Evolutionary conservation across 2,113 vertebrate genomes (phyloP), one percentile per base, ranked within the genome.

Genomic region (Eira barbara): DNA sequence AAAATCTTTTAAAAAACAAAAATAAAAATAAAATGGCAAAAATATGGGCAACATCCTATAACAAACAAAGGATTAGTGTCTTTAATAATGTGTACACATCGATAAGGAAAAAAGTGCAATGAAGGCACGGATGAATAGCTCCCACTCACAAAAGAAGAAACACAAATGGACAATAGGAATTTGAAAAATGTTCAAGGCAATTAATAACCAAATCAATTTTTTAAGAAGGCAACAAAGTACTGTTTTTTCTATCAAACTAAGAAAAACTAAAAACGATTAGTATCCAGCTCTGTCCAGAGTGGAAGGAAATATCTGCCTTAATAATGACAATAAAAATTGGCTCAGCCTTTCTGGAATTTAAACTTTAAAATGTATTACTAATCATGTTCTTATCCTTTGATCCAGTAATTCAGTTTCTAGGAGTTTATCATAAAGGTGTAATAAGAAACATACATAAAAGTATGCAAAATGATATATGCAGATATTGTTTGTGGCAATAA

Each of bases 71-170:
- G 74, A 59, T 81, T 88, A 76, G 45, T 88, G 18, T 57, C 67
- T 18, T 47, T 96, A 82, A 89, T 91, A 87, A 82, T 73, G 14
- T 71, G 0, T 69, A 21, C 4, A 93, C 36, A 65, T 74, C 59
- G 85, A 21, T 69, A 63, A 94, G n/a, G 61, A 93, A 73, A 89
- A 83, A 89, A 67, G 18, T 57, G 1, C 78, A 91, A 6, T 29
- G 42, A 89, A 89, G 34, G 29, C 76, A 94, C 23, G 61, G 69
- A 55, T n/a, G 59, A 95, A 31, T 76, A 93, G n/a, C 27, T 89
- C 61, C 18, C 18, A 39, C 74, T 94, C 45, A 95, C n/a, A 91
- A 91, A 97, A 73, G 55, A 86, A 83, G 74, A 85, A 95, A 80
- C 61, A 59, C 29, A 95, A 39, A 79, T 93, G 59, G 18, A 76